Conservation (phyloP, 2,113 vertebrate genomes). For the Pterocles orientalis region DNA sequence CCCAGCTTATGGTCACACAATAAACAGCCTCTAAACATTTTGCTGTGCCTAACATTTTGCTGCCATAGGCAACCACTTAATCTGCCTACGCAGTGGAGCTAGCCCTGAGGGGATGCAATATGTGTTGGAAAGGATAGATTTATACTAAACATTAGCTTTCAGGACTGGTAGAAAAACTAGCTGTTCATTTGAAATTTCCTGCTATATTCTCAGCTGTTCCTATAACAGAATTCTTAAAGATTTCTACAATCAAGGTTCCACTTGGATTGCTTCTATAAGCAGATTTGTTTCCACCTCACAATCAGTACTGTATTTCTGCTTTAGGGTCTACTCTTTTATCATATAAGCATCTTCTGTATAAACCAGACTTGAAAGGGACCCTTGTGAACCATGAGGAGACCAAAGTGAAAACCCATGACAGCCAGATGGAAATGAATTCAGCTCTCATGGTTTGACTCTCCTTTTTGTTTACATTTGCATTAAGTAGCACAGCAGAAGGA, state of each 20-base stretch:
- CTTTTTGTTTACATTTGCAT: slow-evolving; percentile 79
- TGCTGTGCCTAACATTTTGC: slow-evolving; percentile 36
- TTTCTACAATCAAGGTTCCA: slow-evolving; percentile 39
- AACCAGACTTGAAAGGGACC: slow-evolving; percentile 66
- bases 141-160: slow-evolving; percentile 50
- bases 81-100: slow-evolving; percentile 44
- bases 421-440: slow-evolving; percentile 70
- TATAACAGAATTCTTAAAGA: slow-evolving; percentile 59
- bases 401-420: slow-evolving; percentile 72
- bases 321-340: slow-evolving; percentile 49
- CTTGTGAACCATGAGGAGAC: slow-evolving; percentile 70
- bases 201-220: slow-evolving; percentile 37
- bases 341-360: slow-evolving; percentile 64
- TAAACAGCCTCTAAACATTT: slow-evolving; percentile 43
- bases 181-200: slow-evolving; percentile 63
- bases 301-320: slow-evolving; percentile 30
- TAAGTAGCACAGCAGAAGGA: slow-evolving; percentile 74
- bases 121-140: slow-evolving; percentile 52
- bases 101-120: slow-evolving; percentile 55
- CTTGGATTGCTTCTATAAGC: slow-evolving; percentile 8
- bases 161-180: slow-evolving; percentile 21
- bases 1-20: neutral
- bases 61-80: slow-evolving; percentile 60
- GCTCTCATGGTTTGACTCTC: slow-evolving; percentile 57
- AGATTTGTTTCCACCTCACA: slow-evolving; percentile 57